Evolutionary conservation across 2,113 vertebrate species (phyloP), one percentile per base, ranked within the genome.

Genomic region (Eclectus roratus): DNA sequence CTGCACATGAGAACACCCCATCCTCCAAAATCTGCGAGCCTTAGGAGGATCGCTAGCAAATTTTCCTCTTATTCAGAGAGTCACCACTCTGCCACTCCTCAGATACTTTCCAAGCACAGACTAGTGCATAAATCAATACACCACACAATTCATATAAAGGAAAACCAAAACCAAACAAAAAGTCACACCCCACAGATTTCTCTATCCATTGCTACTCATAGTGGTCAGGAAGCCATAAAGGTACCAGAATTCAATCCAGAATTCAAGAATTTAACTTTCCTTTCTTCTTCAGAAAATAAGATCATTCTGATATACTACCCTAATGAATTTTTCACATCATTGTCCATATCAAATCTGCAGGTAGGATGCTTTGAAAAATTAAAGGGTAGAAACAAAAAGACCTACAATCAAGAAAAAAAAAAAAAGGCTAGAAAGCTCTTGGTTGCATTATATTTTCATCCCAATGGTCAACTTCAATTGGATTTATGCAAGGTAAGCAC

Each of bases 1-100:
- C 7, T 85, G 58, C 64, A 63, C 13, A 58, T 0, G 0, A 63
- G 14, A 81, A 66, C 4, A 52, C 3, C 10, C 1, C 3, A 1
- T 52, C 6, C 21, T 66, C 20, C 27, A 68, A 65, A 86, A 60
- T 44, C 44, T 52, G 17, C 29, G 10, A 74, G 8, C n/a, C 27
- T 69, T 29, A 56, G 16, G 12, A 88, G 4, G 17, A 61, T 65
- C 24, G 13, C 9, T n/a, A 39, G 12, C 25, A 78, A 39, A 64
- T 60, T 76, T 76, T 37, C 17, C 17, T 80, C 18, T 7, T 7
- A 61, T 50, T 68, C 21, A 60, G 25, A 61, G 8, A 1, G 23
- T 71, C 31, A 76, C 9, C 13, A 43, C 16, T 29, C 69, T 53
- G 17, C 49, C 17, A 68, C 15, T 21, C 15, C 35, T 66, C 39